These are phyloP conservation scores for Tenrec ecaudatus DNA, from an alignment of 2,113 vertebrate genomes.

Conservation along the genomic window DNA sequence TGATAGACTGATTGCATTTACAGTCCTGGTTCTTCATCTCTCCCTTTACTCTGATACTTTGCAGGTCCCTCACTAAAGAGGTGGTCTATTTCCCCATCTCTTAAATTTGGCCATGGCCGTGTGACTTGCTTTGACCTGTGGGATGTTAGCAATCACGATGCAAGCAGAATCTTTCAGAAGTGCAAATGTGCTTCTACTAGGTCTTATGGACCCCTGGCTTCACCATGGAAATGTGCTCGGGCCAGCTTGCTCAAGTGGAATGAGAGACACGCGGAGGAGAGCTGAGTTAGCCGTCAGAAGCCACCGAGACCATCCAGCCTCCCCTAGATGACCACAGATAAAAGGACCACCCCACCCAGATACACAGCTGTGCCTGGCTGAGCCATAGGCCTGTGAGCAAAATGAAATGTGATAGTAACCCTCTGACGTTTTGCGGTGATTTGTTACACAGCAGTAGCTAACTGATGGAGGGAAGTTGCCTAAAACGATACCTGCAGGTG, in stretches of 20 bases:
- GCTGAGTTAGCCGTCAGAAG: neutral
- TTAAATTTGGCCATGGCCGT: neutral
- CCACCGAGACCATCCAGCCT: neutral
- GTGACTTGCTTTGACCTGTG: slow-evolving; percentile 18
- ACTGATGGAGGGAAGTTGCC: neutral
- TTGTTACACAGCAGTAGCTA: slow-evolving; percentile 3
- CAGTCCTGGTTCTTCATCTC: neutral
- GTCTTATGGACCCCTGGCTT: neutral
- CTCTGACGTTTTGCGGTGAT: neutral
- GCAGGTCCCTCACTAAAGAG: neutral
- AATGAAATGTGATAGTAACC: neutral
- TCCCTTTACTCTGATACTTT: neutral
- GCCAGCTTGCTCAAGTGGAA: neutral
- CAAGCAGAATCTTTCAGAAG: neutral
- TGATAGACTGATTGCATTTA: neutral
- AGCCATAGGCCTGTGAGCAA: neutral
- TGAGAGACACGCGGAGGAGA: neutral
- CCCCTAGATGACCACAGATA: neutral
- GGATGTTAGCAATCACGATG: neutral
- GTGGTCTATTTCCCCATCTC: neutral
- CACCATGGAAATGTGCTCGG: neutral
- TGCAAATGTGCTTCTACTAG: neutral
- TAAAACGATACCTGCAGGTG: neutral
- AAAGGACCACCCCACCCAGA: neutral
- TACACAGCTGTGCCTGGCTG: neutral